Base-by-base conservation (phyloP, 2,888 invertebrate genomes). In the Mythimna albipuncta region DNA sequence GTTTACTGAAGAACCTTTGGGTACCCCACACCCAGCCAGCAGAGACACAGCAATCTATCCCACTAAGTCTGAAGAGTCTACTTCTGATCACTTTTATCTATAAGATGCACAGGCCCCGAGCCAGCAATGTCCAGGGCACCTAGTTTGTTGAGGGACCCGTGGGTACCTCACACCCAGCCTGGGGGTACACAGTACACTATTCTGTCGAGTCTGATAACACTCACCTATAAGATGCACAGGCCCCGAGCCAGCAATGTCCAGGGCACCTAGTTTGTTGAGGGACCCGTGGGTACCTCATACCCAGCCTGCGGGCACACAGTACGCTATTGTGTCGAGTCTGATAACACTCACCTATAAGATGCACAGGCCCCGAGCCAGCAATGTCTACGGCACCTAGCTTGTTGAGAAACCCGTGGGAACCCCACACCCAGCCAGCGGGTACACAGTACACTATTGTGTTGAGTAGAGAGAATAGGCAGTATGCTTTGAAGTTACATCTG, bases 371-470 rank as follows among this genome's bases (percentile, higher is more conserved):
- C 6, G 98, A 98, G 7, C 99, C 99, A 0, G 99, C 99, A 69
- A 99, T 99, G 91, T 99, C 99, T 0, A 99, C 98, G 2, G 98
- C 98, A 0, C 99, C 99, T 87, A 99, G 89, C 73, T 97, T 96
- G 85, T 98, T 97, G 9, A 99, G 96, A 93, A 99, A 99, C 0
- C 99, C 99, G 89, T 98, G 98, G 44, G 98, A 97, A 1, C 98
- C 98, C 98, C 99, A 98, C 52, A 99, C 97, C 99, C 99, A 99
- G 2, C 99, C 99, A 0, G 99, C 99, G 0, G 99, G 99, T 76
- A 99, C 97, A 90, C 99, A 99, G 94, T 99, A 99, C 11, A 99
- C 98, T 4, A 98, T 96, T 0, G 99, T 99, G 90, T 99, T 99
- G 32, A 99, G 91, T 68, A 98, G 97, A 1, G 99, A 99, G 93